Conservation (phyloP, 2,113 vertebrate species). For the Meriones unguiculatus region DNA sequence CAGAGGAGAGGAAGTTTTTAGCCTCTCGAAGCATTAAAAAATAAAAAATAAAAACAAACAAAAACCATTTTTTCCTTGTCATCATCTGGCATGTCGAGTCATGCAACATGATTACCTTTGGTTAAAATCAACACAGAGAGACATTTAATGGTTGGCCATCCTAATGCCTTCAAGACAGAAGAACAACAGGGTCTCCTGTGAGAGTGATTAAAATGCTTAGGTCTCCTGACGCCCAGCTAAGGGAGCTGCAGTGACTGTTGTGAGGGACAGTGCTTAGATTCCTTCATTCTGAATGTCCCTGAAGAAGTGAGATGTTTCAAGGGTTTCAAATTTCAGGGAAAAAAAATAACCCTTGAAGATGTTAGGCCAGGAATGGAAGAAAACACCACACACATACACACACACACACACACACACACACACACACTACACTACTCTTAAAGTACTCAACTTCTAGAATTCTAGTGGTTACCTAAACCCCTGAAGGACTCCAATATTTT, state of each 20-base stretch:
- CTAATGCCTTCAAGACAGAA: background rate
- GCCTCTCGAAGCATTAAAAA: constrained; percentile 11
- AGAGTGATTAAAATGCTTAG: background rate
- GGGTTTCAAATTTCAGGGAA: background rate
- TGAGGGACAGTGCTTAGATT: background rate
- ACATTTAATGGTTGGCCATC: background rate
- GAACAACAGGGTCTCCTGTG: background rate
- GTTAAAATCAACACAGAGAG: constrained; percentile 11
- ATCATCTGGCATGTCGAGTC: background rate
- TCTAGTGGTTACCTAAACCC: background rate
- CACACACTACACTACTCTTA: background rate
- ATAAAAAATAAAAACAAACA: background rate
- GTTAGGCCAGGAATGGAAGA: background rate
- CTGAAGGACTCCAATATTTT: background rate
- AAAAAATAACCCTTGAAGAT: background rate
- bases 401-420: too few species aligned
- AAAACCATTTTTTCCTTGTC: background rate
- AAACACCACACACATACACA: background rate
- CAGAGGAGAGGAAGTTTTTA: background rate
- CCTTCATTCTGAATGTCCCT: constrained; percentile 10
- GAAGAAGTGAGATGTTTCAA: background rate
- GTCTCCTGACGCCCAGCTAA: background rate
- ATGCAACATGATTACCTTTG: constrained; percentile 13
- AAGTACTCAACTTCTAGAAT: background rate
- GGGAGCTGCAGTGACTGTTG: background rate